A percentile compares a stretch with the other conserved stretches of the same genome.
phyloP scores from a whole-genome alignment of 2,888 invertebrate genomes.

The Macropis europaea region DNA sequence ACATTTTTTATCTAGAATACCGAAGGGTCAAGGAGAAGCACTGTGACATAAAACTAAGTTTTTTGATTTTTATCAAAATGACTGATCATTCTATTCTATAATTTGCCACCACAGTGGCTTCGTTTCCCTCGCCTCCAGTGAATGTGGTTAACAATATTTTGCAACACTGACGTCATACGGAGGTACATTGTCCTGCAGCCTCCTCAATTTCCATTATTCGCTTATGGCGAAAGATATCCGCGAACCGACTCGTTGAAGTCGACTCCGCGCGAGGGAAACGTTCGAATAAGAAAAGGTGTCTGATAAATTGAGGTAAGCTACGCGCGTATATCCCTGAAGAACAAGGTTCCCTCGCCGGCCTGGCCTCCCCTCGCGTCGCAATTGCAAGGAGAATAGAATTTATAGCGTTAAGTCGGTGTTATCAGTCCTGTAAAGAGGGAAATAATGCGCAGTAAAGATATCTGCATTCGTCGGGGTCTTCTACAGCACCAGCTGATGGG shows the following conservation, averaged over 20 bases:
- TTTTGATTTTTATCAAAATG: too few relatives aligned
- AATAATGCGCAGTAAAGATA: constrained; percentile 57
- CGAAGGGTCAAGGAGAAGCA: too few relatives aligned
- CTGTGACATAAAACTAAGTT: too few relatives aligned
- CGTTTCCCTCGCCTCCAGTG: too few relatives aligned
- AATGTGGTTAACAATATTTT: too few relatives aligned
- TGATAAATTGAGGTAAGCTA: constrained; percentile 37
- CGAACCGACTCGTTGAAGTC: constrained; percentile 17
- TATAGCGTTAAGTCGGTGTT: constrained; percentile 43
- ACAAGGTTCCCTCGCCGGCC: constrained; percentile 2
- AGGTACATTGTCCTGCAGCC: too few relatives aligned
- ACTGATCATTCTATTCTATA: too few relatives aligned
- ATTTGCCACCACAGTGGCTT: too few relatives aligned
- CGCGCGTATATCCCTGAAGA: constrained; percentile 11
- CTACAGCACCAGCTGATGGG: constrained; percentile 35
- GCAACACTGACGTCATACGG: too few relatives aligned
- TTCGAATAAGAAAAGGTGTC: constrained; percentile 24
- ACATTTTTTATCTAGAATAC: too few relatives aligned
- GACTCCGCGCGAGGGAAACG: constrained; percentile 12
- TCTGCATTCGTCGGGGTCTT: constrained; percentile 44
- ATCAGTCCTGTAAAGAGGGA: constrained; percentile 51
- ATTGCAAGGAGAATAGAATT: constrained; percentile 49
- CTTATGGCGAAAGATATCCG: background rate
- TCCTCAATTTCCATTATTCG: too few relatives aligned
- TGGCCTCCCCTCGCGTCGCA: background rate